Evolutionary conservation across 1,140 invertebrate species (phyloP).

Genomic region (Aphis craccivora): DNA sequence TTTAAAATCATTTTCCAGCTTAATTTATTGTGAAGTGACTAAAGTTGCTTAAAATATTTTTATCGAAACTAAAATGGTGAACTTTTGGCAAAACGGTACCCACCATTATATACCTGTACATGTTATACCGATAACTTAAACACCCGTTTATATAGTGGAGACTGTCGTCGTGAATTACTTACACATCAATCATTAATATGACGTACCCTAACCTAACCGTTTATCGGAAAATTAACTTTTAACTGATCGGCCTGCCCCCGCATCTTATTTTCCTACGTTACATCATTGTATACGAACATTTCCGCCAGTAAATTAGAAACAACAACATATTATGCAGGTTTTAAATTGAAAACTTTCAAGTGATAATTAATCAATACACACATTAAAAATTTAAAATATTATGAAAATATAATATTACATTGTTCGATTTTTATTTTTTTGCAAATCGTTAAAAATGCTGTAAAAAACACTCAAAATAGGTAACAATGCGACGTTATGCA

Average conservation of each 20-base stretch:
- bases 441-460: background rate
- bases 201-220: background rate
- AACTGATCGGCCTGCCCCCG: background rate
- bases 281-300: background rate
- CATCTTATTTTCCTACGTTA: background rate
- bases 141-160: background rate
- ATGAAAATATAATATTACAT: background rate
- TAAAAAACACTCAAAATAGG: background rate
- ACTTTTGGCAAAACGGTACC: no score
- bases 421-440: background rate
- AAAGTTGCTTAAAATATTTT: no score
- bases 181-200: slow-evolving; percentile 7
- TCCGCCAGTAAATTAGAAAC: background rate
- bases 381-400: background rate
- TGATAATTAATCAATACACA: background rate
- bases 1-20: no score
- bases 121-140: background rate
- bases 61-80: no score
- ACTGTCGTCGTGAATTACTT: background rate
- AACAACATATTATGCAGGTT: background rate
- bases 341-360: background rate
- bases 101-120: background rate
- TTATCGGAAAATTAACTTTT: slow-evolving; percentile 17
- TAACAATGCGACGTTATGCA: background rate
- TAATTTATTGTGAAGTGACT: no score